Evolutionary conservation across 2,888 invertebrate genomes (phyloP).

Genomic region (Andrena flavipes): DNA sequence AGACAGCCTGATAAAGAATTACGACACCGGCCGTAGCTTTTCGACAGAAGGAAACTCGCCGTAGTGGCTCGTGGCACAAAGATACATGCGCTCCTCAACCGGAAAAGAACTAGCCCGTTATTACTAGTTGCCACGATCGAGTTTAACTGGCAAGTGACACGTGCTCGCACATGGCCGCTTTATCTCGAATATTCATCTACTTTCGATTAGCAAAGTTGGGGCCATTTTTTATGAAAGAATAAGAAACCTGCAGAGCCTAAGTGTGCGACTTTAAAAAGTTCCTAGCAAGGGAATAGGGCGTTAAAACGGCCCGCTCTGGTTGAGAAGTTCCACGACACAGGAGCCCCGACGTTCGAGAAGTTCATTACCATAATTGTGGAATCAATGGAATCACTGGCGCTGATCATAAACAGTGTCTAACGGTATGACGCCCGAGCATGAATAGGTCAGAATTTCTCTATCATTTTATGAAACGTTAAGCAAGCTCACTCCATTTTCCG

Average conservation of each 20-base stretch:
- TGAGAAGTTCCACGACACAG: no score
- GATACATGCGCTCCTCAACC: not conserved
- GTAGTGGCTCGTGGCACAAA: not conserved
- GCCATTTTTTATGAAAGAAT: not conserved
- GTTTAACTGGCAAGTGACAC: not conserved
- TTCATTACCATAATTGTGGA: conserved; percentile 17
- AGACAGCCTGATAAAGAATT: not conserved
- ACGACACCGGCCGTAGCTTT: not conserved
- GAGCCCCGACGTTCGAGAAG: not conserved
- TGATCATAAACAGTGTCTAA: conserved; percentile 2
- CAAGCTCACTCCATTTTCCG: not conserved
- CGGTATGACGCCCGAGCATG: not conserved
- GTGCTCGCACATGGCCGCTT: not conserved
- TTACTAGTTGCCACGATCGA: not conserved
- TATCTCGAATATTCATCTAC: not conserved
- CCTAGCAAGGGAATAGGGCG: no score
- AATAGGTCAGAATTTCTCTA: not conserved
- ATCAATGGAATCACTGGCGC: not conserved
- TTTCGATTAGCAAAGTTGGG: not conserved
- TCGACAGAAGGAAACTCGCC: not conserved
- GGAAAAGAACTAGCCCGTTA: not conserved
- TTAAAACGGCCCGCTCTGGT: not conserved
- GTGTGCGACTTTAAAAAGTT: not conserved
- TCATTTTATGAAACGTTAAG: not conserved
- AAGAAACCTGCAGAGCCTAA: not conserved